Percentiles rank a stretch among this genome's conserved stretches.
phyloP scores from a whole-genome alignment of 2,888 invertebrate species.

The Lithophane leautieri region DNA sequence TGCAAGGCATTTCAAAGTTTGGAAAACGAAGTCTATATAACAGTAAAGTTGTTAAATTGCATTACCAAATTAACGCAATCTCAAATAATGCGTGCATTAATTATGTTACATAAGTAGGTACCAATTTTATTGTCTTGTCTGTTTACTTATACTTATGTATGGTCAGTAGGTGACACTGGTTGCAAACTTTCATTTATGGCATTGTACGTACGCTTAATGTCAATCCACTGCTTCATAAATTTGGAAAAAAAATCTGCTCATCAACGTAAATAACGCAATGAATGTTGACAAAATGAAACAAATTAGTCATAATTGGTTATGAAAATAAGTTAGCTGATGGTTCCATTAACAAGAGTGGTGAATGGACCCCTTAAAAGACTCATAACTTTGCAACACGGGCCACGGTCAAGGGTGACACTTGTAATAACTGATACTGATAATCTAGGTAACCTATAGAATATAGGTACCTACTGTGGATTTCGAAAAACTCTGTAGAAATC shows the following conservation, averaged over 20 bases:
- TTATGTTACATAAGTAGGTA: slow-evolving; percentile 11
- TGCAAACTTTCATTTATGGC: slow-evolving; percentile 48
- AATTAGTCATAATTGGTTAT: too few relatives aligned
- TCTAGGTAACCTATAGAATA: background rate
- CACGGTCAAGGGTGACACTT: slow-evolving; percentile 69
- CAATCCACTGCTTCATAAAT: too few relatives aligned
- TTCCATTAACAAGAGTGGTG: slow-evolving; percentile 27
- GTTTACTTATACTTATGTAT: slow-evolving; percentile 19
- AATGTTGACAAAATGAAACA: too few relatives aligned
- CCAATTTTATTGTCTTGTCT: slow-evolving; percentile 34
- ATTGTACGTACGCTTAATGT: slow-evolving; percentile 30
- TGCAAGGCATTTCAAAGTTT: slow-evolving; percentile 11
- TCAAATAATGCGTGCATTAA: slow-evolving; percentile 31
- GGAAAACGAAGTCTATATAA: slow-evolving; percentile 7
- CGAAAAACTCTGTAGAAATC: background rate
- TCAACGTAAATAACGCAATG: too few relatives aligned
- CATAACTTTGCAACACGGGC: slow-evolving; percentile 68
- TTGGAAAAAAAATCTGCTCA: too few relatives aligned
- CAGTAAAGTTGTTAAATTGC: slow-evolving; percentile 2
- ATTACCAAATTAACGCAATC: slow-evolving; percentile 10
- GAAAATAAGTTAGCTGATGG: background rate
- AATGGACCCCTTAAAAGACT: slow-evolving; percentile 40
- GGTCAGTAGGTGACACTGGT: slow-evolving; percentile 25
- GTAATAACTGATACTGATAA: background rate
- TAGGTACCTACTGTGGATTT: background rate